Percentiles rank a stretch among this genome's conserved stretches.
Conservation (phyloP, 2,888 invertebrate genomes). For the Coenonympha arcania region DNA sequence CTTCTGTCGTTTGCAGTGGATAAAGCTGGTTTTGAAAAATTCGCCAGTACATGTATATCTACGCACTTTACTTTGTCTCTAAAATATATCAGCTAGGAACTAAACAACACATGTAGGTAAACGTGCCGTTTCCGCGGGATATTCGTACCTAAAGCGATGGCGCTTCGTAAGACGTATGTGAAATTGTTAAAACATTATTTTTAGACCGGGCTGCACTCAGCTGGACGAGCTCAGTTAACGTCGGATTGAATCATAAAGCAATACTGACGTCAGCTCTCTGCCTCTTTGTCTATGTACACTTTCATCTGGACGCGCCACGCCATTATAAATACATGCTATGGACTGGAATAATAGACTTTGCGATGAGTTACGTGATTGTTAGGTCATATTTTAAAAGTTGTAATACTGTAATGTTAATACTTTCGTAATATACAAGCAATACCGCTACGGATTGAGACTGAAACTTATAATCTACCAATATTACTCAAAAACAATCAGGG, state of each 20-base stretch:
- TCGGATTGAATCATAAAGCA: slow-evolving; percentile 67
- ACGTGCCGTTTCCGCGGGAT: slow-evolving; percentile 8
- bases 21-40: not conserved
- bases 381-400: not conserved
- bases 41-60: not conserved
- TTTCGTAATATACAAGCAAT: not conserved
- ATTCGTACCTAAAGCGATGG: slow-evolving; percentile 32
- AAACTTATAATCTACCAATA: too few species aligned
- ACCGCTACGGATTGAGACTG: not conserved
- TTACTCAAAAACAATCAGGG: too few species aligned
- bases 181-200: slow-evolving; percentile 58
- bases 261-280: slow-evolving; percentile 62
- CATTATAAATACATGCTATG: slow-evolving; percentile 10
- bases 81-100: not conserved
- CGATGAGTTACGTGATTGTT: slow-evolving; percentile 2
- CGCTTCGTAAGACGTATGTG: slow-evolving; percentile 42
- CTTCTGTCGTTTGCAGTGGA: not conserved
- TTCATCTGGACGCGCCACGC: slow-evolving; percentile 19
- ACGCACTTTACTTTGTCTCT: not conserved
- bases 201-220: slow-evolving; percentile 67
- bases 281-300: slow-evolving; percentile 32
- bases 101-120: not conserved
- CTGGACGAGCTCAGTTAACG: slow-evolving; percentile 59
- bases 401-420: not conserved
- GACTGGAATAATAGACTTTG: slow-evolving; percentile 7